phyloP scores from a whole-genome alignment of 2,113 vertebrate species.

The Callipepla squamata region DNA sequence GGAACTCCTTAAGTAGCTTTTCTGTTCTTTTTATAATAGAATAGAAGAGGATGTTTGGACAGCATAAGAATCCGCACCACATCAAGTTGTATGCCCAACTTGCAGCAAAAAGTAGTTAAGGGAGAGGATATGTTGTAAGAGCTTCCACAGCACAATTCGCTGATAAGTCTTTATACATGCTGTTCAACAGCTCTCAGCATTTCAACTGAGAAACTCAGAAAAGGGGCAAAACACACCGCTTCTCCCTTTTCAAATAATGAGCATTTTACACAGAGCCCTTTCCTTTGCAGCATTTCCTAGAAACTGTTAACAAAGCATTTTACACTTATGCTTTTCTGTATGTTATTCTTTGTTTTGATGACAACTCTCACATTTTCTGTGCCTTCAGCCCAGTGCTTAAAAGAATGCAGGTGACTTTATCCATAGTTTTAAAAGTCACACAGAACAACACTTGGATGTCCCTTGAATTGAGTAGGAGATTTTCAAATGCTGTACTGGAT shows the following conservation, averaged over 20 bases:
- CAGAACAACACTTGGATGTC: background rate
- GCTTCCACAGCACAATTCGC: background rate
- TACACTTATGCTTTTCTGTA: background rate
- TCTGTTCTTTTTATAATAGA: background rate
- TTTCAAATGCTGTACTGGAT: background rate
- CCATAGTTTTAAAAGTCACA: background rate
- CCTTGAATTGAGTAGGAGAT: background rate
- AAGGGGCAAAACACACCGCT: background rate
- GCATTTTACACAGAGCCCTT: background rate
- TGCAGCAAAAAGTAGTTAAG: background rate
- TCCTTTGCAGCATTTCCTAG: background rate
- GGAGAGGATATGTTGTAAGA: background rate
- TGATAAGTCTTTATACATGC: background rate
- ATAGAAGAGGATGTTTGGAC: background rate
- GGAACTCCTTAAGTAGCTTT: background rate
- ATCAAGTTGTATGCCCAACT: background rate
- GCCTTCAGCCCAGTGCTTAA: background rate
- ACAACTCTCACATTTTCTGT: background rate
- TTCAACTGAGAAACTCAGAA: background rate
- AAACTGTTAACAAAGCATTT: background rate
- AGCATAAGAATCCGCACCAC: background rate
- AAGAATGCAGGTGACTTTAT: background rate
- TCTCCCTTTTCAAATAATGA: background rate
- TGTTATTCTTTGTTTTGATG: background rate
- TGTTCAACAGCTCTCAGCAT: background rate